Evolutionary conservation across 2,888 invertebrate species (phyloP).

Genomic region (Thyatira batis): DNA sequence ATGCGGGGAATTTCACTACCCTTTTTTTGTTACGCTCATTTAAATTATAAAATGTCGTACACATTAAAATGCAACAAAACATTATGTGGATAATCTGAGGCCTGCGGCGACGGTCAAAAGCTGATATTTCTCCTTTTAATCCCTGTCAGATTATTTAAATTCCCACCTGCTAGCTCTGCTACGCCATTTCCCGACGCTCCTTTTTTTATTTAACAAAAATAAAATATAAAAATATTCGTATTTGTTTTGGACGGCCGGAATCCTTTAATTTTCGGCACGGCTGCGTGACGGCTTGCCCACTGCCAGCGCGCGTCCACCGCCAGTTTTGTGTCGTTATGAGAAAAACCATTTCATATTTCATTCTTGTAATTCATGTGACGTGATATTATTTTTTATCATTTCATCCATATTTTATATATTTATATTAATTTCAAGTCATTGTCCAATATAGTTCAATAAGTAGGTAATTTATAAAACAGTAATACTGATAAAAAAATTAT

Average conservation of each 20-base stretch:
- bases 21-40: slow-evolving; percentile 50
- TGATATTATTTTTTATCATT: too few relatives aligned
- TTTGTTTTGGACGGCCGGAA: slow-evolving; percentile 80
- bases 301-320: slow-evolving; percentile 42
- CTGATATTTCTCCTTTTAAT: slow-evolving; percentile 81
- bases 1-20: slow-evolving; percentile 6
- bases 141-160: slow-evolving; percentile 83
- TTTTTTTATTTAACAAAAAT: slow-evolving; percentile 78
- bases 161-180: slow-evolving; percentile 77
- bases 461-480: too few relatives aligned
- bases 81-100: slow-evolving; percentile 69
- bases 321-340: slow-evolving; percentile 67
- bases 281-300: slow-evolving; percentile 65
- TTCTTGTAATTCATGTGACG: slow-evolving; percentile 39
- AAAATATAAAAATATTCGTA: slow-evolving; percentile 81
- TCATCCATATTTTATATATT: too few relatives aligned
- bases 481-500: too few relatives aligned
- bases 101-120: slow-evolving; percentile 74
- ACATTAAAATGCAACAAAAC: slow-evolving; percentile 60
- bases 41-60: slow-evolving; percentile 63
- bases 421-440: too few relatives aligned
- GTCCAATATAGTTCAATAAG: neutral
- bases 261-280: slow-evolving; percentile 80
- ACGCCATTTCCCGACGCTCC: slow-evolving; percentile 53
- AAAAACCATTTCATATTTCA: slow-evolving; percentile 64